Evolutionary conservation across 2,888 invertebrate genomes (phyloP).

Genomic region (Macrosoma leucophasiata): DNA sequence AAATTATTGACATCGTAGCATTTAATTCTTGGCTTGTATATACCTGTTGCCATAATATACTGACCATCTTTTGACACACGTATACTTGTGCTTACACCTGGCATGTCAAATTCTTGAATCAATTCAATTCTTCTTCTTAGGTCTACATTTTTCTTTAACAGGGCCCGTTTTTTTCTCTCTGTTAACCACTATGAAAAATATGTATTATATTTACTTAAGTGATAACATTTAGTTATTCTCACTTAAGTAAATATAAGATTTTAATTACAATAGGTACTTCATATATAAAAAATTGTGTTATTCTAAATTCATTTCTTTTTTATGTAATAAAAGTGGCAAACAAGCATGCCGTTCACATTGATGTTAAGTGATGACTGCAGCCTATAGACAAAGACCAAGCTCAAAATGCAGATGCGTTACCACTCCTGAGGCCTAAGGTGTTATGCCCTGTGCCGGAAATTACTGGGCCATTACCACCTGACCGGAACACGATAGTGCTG

Average conservation of each 20-base stretch:
- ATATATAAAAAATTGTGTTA: no score
- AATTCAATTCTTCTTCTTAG: slow-evolving; percentile 93
- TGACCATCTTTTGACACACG: slow-evolving; percentile 93
- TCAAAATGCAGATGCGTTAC: no score
- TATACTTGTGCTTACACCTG: slow-evolving; percentile 90
- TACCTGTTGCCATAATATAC: slow-evolving; percentile 93
- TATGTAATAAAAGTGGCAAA: no score
- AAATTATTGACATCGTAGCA: slow-evolving; percentile 98
- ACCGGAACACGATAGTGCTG: no score
- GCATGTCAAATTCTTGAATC: slow-evolving; percentile 99
- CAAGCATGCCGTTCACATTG: no score
- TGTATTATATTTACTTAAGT: background rate
- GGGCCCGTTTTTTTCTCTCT: slow-evolving; percentile 85
- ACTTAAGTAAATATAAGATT: background rate
- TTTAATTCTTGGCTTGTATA: slow-evolving; percentile 96
- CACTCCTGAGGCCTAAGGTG: no score
- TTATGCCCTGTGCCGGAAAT: no score
- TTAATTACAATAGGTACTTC: no score
- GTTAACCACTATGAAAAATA: slow-evolving; percentile 84
- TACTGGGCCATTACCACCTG: no score
- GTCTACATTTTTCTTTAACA: slow-evolving; percentile 93
- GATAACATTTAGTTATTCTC: slow-evolving; percentile 1
- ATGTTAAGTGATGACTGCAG: no score
- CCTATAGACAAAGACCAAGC: no score
- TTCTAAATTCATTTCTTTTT: no score